Conservation (phyloP, 1,140 invertebrate genomes). For the Trissolcus basalis region DNA sequence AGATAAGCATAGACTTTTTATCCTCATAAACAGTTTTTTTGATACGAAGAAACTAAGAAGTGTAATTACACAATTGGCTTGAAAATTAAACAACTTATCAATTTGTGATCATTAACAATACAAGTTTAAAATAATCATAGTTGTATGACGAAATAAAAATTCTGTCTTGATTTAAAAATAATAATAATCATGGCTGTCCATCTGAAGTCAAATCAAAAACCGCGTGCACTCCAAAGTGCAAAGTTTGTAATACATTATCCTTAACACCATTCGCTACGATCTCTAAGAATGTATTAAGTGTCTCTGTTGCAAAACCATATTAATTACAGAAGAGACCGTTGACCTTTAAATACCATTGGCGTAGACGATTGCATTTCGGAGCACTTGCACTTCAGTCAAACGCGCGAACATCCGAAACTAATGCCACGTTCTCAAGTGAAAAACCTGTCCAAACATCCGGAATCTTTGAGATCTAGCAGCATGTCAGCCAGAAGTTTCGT, state of each 20-base stretch:
- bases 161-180: no score
- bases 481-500: slow-evolving; percentile 35
- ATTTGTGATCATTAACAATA: no score
- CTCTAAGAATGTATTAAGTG: slow-evolving; percentile 23
- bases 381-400: slow-evolving; percentile 6
- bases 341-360: slow-evolving; percentile 31
- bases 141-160: no score
- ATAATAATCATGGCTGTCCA: neutral
- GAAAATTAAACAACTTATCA: no score
- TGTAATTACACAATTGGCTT: no score
- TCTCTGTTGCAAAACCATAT: slow-evolving; percentile 40
- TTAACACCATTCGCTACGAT: slow-evolving; percentile 15
- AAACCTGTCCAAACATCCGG: slow-evolving; percentile 27
- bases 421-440: slow-evolving; percentile 2
- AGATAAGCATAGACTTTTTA: no score
- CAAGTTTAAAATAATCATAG: no score
- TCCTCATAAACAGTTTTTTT: no score
- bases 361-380: neutral
- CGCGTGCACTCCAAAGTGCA: slow-evolving; percentile 8
- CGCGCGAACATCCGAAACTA: neutral
- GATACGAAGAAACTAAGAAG: no score
- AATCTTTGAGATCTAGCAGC: slow-evolving; percentile 29
- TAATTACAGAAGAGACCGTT: slow-evolving; percentile 34
- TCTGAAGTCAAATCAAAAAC: neutral
- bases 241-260: slow-evolving; percentile 2